Conservation (phyloP, 2,888 invertebrate species). For the Hedychridium roseum region DNA sequence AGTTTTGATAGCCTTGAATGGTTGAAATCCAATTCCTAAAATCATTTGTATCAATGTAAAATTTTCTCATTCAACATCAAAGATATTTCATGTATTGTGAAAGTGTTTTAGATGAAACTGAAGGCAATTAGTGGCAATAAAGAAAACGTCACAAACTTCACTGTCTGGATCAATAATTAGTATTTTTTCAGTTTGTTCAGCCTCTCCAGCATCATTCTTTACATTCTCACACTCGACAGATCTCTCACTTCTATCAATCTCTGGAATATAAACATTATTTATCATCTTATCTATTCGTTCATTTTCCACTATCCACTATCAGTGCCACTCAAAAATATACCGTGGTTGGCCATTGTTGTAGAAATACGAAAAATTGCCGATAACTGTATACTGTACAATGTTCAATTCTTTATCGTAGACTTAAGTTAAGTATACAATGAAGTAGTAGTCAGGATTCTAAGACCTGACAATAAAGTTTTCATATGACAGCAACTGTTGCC, state of each 20-base stretch:
- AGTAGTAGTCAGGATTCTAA: too few species aligned
- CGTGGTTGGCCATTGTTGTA: slow-evolving; percentile 36
- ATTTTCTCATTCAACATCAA: neutral
- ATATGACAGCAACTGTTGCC: too few species aligned
- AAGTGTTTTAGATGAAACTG: slow-evolving; percentile 2
- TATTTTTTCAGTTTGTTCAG: slow-evolving; percentile 68
- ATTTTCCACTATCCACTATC: neutral
- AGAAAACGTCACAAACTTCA: slow-evolving; percentile 61
- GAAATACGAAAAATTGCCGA: too few species aligned
- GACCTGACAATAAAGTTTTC: too few species aligned
- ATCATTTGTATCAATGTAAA: slow-evolving; percentile 17
- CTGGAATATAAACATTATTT: slow-evolving; percentile 20
- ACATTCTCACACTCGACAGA: slow-evolving; percentile 45
- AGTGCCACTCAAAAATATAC: slow-evolving; percentile 13
- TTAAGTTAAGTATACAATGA: too few species aligned
- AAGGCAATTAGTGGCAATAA: slow-evolving; percentile 9
- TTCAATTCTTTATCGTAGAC: too few species aligned
- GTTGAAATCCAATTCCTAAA: slow-evolving; percentile 82
- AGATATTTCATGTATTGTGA: slow-evolving; percentile 3
- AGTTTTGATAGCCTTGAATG: slow-evolving; percentile 87
- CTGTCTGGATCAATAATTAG: slow-evolving; percentile 73
- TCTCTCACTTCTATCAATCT: slow-evolving; percentile 47
- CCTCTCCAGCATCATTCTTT: slow-evolving; percentile 39
- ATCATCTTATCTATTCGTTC: slow-evolving; percentile 4
- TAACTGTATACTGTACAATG: too few species aligned